A percentile compares a stretch with the other conserved stretches of the same genome.
Evolutionary conservation across 2,797 vertebrate species (phyloP).

Genomic region (Epinephelus coioides): DNA sequence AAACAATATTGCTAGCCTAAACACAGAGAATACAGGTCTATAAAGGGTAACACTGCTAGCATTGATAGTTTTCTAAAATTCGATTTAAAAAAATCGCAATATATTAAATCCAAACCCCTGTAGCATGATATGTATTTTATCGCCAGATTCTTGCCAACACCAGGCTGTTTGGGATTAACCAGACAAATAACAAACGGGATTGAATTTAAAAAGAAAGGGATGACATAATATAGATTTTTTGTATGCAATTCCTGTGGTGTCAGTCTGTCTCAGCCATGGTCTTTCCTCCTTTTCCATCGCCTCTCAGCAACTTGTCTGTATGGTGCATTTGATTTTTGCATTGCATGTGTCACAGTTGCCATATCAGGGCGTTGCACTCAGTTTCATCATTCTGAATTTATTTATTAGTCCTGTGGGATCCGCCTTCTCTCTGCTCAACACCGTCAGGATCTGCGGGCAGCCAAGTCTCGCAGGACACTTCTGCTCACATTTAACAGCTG

Average conservation of each 20-base stretch:
- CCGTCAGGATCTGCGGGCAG: conserved; percentile 47
- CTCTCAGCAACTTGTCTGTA: conserved; percentile 24
- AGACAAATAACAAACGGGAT: not conserved
- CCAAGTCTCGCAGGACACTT: conserved; percentile 32
- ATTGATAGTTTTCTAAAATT: no score
- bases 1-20: no score
- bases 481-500: conserved; percentile 39
- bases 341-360: conserved; percentile 33
- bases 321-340: conserved; percentile 36
- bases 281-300: not conserved
- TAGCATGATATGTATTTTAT: no score
- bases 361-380: conserved; percentile 50
- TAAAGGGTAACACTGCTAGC: no score
- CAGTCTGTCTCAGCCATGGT: not conserved
- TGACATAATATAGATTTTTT: not conserved
- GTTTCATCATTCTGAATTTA: conserved; percentile 70
- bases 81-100: no score
- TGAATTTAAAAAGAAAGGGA: not conserved
- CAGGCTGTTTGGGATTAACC: no score
- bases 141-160: no score
- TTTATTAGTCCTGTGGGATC: conserved; percentile 50
- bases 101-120: no score
- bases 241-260: conserved; percentile 8
- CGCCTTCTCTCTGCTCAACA: conserved; percentile 40
- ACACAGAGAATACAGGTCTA: no score